Evolutionary conservation across 2,113 vertebrate species (phyloP), one percentile per base, ranked within the genome.

Genomic region (Chrysochloris asiatica): DNA sequence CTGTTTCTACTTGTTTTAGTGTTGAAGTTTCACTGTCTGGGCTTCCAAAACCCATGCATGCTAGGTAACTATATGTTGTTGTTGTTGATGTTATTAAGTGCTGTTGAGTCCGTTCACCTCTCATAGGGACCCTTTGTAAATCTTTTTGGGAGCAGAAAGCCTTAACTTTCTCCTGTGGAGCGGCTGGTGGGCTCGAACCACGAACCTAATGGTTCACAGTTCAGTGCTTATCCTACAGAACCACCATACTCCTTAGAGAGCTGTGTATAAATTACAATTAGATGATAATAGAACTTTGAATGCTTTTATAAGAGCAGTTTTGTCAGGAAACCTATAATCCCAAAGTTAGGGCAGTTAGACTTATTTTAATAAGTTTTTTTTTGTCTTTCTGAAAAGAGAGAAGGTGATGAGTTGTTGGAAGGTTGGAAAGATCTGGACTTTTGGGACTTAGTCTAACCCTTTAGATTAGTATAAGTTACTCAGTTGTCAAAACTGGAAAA

Each of bases 231-330:
- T n/a, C n/a, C n/a, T n/a, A n/a, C n/a, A n/a, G n/a, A n/a, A n/a
- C n/a, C n/a, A n/a, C n/a, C n/a, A n/a, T n/a, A n/a, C n/a, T n/a
- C n/a, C n/a, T n/a, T n/a, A n/a, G n/a, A n/a, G n/a, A n/a, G n/a
- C n/a, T n/a, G n/a, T n/a, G n/a, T n/a, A n/a, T n/a, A n/a, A n/a
- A n/a, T n/a, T n/a, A n/a, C n/a, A 97, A 98, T 97, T 97, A 96
- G 56, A 38, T 95, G 96, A 97, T 98, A 97, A 97, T 93, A 96
- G 96, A 96, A 96, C 94, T 95, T 96, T 94, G 94, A 96, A 94
- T 96, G 95, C 91, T 89, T 92, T 97, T 97, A 52, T 92, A 95
- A 97, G 96, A 97, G 94, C 93, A 94, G 65, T 97, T 97, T 96
- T 96, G 95, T 96, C 89, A 92, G 93, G 95, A 93, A 96, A 92